Evolutionary conservation across 23 tunicate genomes (phyloP), one percentile per base, ranked within the genome.

Genomic region (Corella eumyota): DNA sequence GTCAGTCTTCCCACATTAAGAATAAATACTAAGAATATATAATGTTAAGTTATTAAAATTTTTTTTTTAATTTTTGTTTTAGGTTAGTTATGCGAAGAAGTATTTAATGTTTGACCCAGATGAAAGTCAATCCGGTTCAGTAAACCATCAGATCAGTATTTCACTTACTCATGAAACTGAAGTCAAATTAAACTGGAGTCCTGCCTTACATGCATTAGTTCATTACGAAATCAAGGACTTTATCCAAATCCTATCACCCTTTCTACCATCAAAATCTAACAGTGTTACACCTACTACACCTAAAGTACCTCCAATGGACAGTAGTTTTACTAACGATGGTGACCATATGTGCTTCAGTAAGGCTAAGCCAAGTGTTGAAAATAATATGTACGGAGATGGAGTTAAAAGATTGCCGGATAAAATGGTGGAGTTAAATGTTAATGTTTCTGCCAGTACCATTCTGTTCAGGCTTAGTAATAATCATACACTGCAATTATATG

Each of bases 191-290:
- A 34, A 50, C 45, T 84, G 94, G 94, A 31, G 72, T 31, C 94
- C 94, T 1, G 28, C 80, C 7, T 68, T 84, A 27, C 94, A 84
- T 45, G 80, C 80, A 45, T 36, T 84, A 35, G 67, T 76, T 4
- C 94, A 84, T 61, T 71, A 84, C 54, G 83, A 78, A 38, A 9
- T 76, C 45, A 29, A 38, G 23, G 94, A 75, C 62, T 67, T 75
- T 28, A 15, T 9, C 57, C n/a, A 67, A n/a, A 30, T 9, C 1
- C 50, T 75, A 4, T 33, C 70, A 2, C 82, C 82, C 4, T 65
- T 65, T 58, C 45, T 58, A 6, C 25, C 22, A 38, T 28, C 24
- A 2, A 40, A 40, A 38, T 27, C 57, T n/a, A n/a, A n/a, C n/a
- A n/a, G n/a, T n/a, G n/a, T n/a, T n/a, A n/a, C n/a, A n/a, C n/a